Percentiles rank a stretch among this genome's conserved stretches.
These are phyloP conservation scores for Crotalus adamanteus DNA, from an alignment of 2,797 vertebrate genomes.

Conservation along the genomic window DNA sequence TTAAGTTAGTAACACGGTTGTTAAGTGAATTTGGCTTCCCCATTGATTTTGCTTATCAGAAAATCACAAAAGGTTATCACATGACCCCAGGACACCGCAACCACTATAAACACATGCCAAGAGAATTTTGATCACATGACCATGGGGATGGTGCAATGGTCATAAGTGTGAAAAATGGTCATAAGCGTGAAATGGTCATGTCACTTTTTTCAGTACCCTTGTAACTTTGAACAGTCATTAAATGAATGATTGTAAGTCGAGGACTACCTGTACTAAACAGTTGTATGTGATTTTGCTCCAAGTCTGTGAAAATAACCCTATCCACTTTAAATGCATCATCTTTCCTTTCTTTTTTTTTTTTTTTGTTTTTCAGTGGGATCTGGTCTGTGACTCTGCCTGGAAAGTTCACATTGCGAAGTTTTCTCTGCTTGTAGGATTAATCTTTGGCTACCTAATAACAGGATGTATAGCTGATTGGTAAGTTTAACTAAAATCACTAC, in stretches of 20 bases:
- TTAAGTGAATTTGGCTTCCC: not conserved
- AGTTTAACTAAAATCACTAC: not conserved
- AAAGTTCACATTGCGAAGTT: constrained; percentile 98
- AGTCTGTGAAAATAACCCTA: not conserved
- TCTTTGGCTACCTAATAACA: constrained; percentile 95
- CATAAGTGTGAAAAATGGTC: not conserved
- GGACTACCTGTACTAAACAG: not conserved
- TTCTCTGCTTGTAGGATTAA: constrained; percentile 94
- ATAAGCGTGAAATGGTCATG: not conserved
- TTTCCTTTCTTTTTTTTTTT: constrained; percentile 14
- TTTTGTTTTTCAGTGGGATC: constrained; percentile 84
- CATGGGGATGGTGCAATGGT: not conserved
- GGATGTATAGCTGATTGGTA: constrained; percentile 97
- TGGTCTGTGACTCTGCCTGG: constrained; percentile 91
- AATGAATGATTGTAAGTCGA: not conserved
- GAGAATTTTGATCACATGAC: not conserved
- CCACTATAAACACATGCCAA: not conserved
- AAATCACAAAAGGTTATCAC: not conserved
- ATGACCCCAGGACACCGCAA: not conserved
- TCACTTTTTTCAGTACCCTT: not conserved
- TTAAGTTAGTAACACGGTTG: not conserved
- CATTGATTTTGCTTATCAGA: not conserved
- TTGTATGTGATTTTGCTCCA: not conserved
- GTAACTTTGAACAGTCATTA: not conserved
- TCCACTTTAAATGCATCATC: constrained; percentile 32